Evolutionary conservation across 2,888 invertebrate genomes (phyloP), one percentile per base, ranked within the genome.

Genomic region (Dryocosmus kuriphilus): DNA sequence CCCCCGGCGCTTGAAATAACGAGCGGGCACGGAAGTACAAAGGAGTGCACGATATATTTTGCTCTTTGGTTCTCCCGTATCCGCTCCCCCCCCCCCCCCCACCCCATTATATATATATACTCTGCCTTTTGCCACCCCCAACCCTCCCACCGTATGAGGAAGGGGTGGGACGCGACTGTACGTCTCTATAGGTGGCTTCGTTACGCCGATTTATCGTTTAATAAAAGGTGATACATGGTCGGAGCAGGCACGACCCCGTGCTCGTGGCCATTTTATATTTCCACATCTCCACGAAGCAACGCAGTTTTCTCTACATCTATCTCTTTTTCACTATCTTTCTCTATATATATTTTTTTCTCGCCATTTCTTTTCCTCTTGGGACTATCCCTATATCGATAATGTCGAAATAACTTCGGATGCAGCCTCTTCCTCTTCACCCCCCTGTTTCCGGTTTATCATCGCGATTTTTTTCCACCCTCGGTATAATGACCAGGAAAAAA

Each of bases 201-300:
- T 88, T 85, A 85, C 86, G 84, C 85, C 87, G 87, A 88, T 89
- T 89, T 88, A 89, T 88, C 88, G 88, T 89, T 89, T 89, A 88
- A 89, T 88, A 89, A 88, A 88, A 87, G 85, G 83, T 88, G 88
- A 88, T 88, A 81, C 86, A 88, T 87, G 82, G 86, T 77, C 71
- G 71, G 51, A 32, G 51, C 80, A 75, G 62, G 60, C 76, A 51
- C 30, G 51, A 71, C 51, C 71, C 51, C 51, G 71, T 71, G 46
- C 51, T 30, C 71, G 71, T 71, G 71, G 71, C 71, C 71, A 71
- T 71, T 71, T 71, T 71, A 71, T 71, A 71, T 71, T 71, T 71
- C 71, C 71, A 71, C 71, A 71, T 71, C 46, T 71, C 71, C 71
- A 71, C 71, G 51, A 71, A 51, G 51, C 71, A 71, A 71, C 51